Base-by-base conservation (phyloP, 1,140 invertebrate species). In the Eurosta solidaginis region DNA sequence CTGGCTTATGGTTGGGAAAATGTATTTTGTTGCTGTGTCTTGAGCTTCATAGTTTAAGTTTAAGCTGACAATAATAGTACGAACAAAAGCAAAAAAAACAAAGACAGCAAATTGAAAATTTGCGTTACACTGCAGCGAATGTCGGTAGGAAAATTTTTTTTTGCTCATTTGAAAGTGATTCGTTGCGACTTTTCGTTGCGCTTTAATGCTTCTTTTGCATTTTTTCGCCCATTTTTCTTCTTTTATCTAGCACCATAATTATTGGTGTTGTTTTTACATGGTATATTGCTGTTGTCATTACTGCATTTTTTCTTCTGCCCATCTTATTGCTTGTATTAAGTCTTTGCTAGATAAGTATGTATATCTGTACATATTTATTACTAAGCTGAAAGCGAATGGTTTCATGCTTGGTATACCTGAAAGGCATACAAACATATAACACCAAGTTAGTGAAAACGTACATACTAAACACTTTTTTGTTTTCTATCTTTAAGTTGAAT, bases 171-270 rank as follows among this genome's bases (percentile, higher is more conserved):
- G n/a, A 68, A 68, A 40, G 59, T 68, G 59, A 20, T 68, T 68
- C 59, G 33, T n/a, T 68, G 33, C n/a, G 36, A 68, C 10, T 68
- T 29, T 68, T 68, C 59, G 33, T 68, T 68, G 59, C 33, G 59
- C 59, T 68, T 54, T 68, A 33, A 40, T 68, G 59, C 5, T 68
- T 5, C 40, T 29, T 68, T n/a, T n/a, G n/a, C n/a, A n/a, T n/a
- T n/a, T n/a, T n/a, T n/a, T n/a, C n/a, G n/a, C n/a, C 33, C 45
- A 47, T n/a, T n/a, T 20, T 40, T 68, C 40, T 68, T 40, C 59
- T 68, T 68, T 68, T 68, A 68, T 29, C 40, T 42, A 40, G 59
- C 59, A 68, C 0, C 59, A 14, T 10, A 68, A 68, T 68, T 52
- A 52, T 52, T 36, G 27, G 0, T 33, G 4, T 63, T 68, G 36